phyloP scores from a whole-genome alignment of 2,797 vertebrate species.

The Bradypus variegatus region DNA sequence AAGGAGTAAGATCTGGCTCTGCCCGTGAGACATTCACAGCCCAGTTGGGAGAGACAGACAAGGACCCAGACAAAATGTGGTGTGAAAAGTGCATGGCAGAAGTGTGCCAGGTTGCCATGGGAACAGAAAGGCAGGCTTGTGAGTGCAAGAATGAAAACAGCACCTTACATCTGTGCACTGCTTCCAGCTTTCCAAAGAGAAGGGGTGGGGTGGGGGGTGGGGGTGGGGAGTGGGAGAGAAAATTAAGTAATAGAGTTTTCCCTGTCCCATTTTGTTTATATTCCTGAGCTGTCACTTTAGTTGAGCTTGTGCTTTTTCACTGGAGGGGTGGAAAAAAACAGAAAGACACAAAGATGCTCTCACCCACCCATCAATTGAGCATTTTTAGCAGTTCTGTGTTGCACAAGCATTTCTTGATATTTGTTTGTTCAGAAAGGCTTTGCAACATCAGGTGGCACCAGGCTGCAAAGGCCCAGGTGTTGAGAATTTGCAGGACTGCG shows the following conservation, averaged over 20 bases:
- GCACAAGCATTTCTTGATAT: background rate
- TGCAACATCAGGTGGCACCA: background rate
- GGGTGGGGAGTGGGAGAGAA: background rate
- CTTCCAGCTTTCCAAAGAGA: conserved; percentile 24
- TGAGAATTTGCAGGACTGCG: conserved; percentile 55
- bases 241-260: background rate
- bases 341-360: background rate
- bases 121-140: conserved; percentile 35
- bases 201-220: background rate
- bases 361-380: background rate
- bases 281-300: background rate
- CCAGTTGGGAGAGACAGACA: conserved; percentile 54
- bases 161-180: conserved; percentile 7
- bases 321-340: background rate
- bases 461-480: conserved; percentile 36
- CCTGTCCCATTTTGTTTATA: background rate
- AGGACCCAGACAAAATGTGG: conserved; percentile 23
- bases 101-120: conserved; percentile 56
- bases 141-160: background rate
- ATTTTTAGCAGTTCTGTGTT: background rate
- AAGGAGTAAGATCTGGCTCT: background rate
- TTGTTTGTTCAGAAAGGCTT: background rate
- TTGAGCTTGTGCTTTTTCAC: background rate
- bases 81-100: background rate
- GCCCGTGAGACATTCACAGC: background rate